These are phyloP conservation scores for Mesoligia furuncula DNA, from an alignment of 2,888 invertebrate species.

Conservation along the genomic window DNA sequence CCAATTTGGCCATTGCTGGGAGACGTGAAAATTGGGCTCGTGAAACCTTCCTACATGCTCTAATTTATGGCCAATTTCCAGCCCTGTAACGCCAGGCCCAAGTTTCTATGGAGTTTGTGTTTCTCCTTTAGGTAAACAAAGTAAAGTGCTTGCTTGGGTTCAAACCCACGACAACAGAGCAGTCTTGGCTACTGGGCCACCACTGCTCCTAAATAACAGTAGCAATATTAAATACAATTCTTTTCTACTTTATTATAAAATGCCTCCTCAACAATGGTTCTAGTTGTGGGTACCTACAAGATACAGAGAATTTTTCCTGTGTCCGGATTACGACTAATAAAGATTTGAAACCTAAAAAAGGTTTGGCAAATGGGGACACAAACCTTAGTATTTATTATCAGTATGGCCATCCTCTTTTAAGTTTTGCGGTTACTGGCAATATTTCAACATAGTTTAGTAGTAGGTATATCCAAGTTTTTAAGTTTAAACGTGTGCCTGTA, in stretches of 20 bases:
- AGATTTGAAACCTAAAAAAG: not conserved
- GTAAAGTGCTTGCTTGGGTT: too few species aligned
- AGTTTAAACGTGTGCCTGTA: not conserved
- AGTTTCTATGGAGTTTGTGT: too few species aligned
- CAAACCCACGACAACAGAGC: too few species aligned
- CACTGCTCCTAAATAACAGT: not conserved
- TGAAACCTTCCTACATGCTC: too few species aligned
- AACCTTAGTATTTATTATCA: not conserved
- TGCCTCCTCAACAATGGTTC: not conserved
- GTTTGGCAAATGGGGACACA: not conserved
- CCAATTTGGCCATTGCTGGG: too few species aligned
- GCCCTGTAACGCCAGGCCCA: too few species aligned
- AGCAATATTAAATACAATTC: not conserved
- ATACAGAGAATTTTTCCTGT: too few species aligned
- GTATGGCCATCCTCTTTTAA: not conserved
- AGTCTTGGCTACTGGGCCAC: too few species aligned
- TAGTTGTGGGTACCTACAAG: not conserved
- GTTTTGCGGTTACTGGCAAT: too few species aligned
- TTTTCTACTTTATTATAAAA: not conserved
- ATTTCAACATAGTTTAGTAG: not conserved
- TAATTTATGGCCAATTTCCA: too few species aligned
- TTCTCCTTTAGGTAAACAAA: too few species aligned
- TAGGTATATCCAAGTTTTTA: not conserved
- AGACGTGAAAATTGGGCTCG: too few species aligned
- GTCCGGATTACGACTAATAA: not conserved